Conservation (phyloP, 2,888 invertebrate species). For the Myopa tessellatipennis region DNA sequence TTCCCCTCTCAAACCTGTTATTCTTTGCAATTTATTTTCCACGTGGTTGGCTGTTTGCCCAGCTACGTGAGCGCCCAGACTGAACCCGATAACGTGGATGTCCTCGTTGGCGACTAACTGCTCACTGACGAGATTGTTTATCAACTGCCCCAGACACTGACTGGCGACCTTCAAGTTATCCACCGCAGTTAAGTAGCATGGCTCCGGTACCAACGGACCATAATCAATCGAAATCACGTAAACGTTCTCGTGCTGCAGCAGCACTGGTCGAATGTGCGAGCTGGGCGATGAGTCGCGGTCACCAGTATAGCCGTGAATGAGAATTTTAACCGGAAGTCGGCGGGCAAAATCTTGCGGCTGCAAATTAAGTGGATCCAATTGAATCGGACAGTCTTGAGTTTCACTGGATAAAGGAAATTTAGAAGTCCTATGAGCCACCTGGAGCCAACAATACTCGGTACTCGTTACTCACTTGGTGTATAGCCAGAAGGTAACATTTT, state of each 20-base stretch:
- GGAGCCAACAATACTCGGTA: too few species aligned
- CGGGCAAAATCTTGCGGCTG: conserved; percentile 56
- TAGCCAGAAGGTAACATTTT: conserved; percentile 74
- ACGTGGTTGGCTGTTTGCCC: conserved; percentile 71
- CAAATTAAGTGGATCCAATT: conserved; percentile 64
- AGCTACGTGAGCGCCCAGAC: conserved; percentile 74
- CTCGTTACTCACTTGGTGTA: conserved; percentile 71
- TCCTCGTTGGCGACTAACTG: conserved; percentile 67
- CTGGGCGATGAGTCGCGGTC: conserved; percentile 73
- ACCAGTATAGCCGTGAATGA: conserved; percentile 76
- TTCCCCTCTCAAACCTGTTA: conserved; percentile 69
- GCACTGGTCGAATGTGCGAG: conserved; percentile 73
- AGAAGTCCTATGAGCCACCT: too few species aligned
- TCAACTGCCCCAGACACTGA: conserved; percentile 73
- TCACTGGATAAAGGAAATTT: conserved; percentile 46
- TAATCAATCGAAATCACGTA: conserved; percentile 76
- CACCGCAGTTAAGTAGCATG: conserved; percentile 74
- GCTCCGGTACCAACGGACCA: conserved; percentile 71
- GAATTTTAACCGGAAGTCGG: conserved; percentile 70
- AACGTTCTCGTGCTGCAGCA: conserved; percentile 71
- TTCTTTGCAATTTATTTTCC: conserved; percentile 69
- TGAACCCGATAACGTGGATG: conserved; percentile 75
- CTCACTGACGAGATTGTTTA: conserved; percentile 70
- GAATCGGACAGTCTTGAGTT: conserved; percentile 67
- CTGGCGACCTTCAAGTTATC: conserved; percentile 72